phyloP scores from a whole-genome alignment of 1,140 invertebrate genomes.

The Augochlora pura region DNA sequence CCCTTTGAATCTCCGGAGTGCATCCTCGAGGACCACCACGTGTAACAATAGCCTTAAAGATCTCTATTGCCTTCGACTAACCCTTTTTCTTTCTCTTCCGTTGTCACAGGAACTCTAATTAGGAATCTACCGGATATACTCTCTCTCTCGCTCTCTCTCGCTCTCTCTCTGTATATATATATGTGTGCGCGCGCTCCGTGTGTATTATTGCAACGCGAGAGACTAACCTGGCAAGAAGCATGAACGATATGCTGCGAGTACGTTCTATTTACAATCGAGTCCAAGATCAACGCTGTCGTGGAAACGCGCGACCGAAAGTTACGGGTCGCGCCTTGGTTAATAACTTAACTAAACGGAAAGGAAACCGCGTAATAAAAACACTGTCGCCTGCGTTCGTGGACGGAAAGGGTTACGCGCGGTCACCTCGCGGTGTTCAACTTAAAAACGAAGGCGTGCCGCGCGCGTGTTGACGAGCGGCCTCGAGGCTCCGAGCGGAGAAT shows the following conservation, averaged over 20 bases:
- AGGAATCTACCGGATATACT: constrained; percentile 59
- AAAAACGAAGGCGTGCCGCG: too few species aligned
- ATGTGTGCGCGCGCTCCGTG: too few species aligned
- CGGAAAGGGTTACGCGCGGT: constrained; percentile 60
- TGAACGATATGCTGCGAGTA: constrained; percentile 43
- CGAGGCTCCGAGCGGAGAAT: too few species aligned
- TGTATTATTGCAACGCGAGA: constrained; percentile 59
- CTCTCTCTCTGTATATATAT: too few species aligned
- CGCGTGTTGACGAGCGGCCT: not conserved
- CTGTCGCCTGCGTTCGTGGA: constrained; percentile 61
- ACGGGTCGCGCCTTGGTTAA: constrained; percentile 35
- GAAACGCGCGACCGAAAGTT: constrained; percentile 22
- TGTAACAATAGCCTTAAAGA: too few species aligned
- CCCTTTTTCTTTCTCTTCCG: not conserved
- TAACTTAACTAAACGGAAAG: constrained; percentile 36
- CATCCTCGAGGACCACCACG: too few species aligned
- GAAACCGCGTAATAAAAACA: not conserved
- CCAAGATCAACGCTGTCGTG: constrained; percentile 12
- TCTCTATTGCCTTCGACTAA: too few species aligned
- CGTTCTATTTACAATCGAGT: constrained; percentile 48
- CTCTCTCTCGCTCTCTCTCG: too few species aligned
- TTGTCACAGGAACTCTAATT: constrained; percentile 63
- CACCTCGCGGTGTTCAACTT: too few species aligned
- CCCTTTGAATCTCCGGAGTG: too few species aligned
- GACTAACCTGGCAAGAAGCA: constrained; percentile 57